phyloP scores from a whole-genome alignment of 2,797 vertebrate genomes.

The Acanthornis magna region DNA sequence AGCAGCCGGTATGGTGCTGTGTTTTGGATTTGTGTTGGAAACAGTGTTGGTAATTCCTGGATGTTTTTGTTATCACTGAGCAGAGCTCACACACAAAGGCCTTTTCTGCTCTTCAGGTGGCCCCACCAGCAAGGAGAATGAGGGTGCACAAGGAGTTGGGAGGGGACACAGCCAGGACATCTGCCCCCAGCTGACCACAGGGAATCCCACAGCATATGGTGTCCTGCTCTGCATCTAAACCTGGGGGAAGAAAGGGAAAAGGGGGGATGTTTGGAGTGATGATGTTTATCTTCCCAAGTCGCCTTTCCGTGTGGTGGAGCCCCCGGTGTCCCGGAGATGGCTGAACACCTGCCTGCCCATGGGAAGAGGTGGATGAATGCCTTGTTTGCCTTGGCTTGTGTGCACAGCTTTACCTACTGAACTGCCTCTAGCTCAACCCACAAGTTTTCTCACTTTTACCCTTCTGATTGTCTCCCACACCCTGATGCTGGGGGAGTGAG shows the following conservation, averaged over 20 bases:
- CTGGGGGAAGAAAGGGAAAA: not conserved
- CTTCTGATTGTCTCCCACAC: not conserved
- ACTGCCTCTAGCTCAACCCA: not conserved
- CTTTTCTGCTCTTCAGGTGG: not conserved
- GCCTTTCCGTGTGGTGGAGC: accelerated
- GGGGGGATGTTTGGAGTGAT: not conserved
- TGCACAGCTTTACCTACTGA: not conserved
- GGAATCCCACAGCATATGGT: not conserved
- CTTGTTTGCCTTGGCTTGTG: not conserved
- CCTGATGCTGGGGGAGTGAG: not conserved
- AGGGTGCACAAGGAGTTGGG: not conserved
- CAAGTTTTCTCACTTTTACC: not conserved
- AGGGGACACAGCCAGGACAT: not conserved
- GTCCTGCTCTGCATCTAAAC: not conserved
- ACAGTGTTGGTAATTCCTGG: not conserved
- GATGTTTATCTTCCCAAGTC: not conserved
- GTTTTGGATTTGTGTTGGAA: not conserved
- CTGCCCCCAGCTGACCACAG: not conserved
- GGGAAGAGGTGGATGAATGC: not conserved
- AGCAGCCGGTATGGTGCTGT: not conserved
- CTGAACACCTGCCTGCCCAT: not conserved
- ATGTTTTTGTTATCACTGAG: not conserved
- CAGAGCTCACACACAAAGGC: not conserved
- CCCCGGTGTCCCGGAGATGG: not conserved
- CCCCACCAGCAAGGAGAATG: not conserved